Percentiles rank a stretch among this genome's conserved stretches.
Evolutionary conservation across 2,888 invertebrate species (phyloP).

Genomic region (Eupsilia transversa): DNA sequence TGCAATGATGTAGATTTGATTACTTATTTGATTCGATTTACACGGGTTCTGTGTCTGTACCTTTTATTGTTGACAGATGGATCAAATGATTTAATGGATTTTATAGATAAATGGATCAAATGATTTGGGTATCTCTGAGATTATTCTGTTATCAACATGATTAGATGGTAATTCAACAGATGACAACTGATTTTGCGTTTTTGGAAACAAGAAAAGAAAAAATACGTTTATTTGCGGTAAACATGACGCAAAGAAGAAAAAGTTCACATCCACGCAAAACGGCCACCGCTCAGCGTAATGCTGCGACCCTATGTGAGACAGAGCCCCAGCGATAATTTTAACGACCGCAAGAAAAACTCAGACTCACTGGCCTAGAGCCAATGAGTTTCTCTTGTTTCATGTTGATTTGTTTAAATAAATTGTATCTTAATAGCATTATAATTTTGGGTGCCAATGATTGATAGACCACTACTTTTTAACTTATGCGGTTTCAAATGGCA

Average conservation of each 20-base stretch:
- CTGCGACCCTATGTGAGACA: too few relatives aligned
- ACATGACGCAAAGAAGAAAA: too few relatives aligned
- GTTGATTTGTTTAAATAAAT: background rate
- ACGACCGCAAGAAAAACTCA: too few relatives aligned
- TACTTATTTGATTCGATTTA: conserved; percentile 45
- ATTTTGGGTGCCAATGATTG: background rate
- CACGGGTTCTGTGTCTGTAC: background rate
- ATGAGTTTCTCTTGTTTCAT: too few relatives aligned
- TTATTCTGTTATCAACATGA: conserved; percentile 10
- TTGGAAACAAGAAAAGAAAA: background rate
- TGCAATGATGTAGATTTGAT: conserved; percentile 47
- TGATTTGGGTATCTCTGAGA: background rate
- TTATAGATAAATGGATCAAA: conserved; percentile 20
- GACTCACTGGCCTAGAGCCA: too few relatives aligned
- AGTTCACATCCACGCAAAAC: too few relatives aligned
- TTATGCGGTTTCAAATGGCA: background rate
- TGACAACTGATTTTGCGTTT: conserved; percentile 6
- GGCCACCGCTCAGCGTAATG: too few relatives aligned
- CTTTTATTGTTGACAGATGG: conserved; percentile 1
- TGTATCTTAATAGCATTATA: background rate
- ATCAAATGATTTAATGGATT: conserved; percentile 6
- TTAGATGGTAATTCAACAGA: conserved; percentile 12
- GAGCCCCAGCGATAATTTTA: too few relatives aligned
- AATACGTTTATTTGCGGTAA: too few relatives aligned
- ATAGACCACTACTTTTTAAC: background rate